phyloP scores from a whole-genome alignment of 1,140 invertebrate genomes.

The Solenopsis fugax region DNA sequence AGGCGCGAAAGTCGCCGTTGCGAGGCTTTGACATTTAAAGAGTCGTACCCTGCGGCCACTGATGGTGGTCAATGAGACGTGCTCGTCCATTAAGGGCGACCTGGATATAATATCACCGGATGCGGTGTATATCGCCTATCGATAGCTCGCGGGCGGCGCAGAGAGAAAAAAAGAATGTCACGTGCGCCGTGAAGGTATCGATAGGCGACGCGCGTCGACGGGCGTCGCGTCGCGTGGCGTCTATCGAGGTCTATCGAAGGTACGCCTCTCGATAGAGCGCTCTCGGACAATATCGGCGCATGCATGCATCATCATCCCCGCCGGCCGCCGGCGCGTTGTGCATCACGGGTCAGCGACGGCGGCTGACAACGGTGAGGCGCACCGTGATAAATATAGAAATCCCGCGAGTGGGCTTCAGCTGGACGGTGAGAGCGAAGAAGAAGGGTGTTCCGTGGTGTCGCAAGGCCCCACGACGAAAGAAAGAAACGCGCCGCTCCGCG shows the following conservation, averaged over 20 bases:
- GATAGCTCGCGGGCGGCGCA: conserved; percentile 34
- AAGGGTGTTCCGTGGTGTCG: conserved; percentile 30
- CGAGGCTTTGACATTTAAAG: conserved; percentile 62
- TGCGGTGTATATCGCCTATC: conserved; percentile 38
- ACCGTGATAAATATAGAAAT: conserved; percentile 51
- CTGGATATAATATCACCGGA: conserved; percentile 64
- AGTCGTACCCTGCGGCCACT: conserved; percentile 8
- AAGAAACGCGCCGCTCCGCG: conserved; percentile 17
- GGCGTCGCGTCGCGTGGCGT: conserved; percentile 49
- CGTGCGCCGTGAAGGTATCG: conserved; percentile 39
- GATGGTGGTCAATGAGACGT: conserved; percentile 31
- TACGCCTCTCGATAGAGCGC: conserved; percentile 48
- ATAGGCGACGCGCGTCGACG: conserved; percentile 55
- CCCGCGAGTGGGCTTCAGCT: conserved; percentile 43
- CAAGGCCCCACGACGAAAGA: neutral
- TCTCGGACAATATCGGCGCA: conserved; percentile 48
- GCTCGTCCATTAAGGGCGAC: conserved; percentile 42
- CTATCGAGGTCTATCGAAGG: conserved; percentile 54
- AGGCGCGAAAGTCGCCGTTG: conserved; percentile 14
- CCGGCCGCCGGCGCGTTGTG: conserved; percentile 48
- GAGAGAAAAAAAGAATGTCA: conserved; percentile 35
- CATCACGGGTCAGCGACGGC: conserved; percentile 61
- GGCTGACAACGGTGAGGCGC: conserved; percentile 31
- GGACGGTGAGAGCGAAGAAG: conserved; percentile 38
- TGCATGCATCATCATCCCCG: conserved; percentile 55